A percentile compares a stretch with the other conserved stretches of the same genome.
Conservation (phyloP, 1,140 invertebrate genomes). For the Stegodyphus mimosarum region DNA sequence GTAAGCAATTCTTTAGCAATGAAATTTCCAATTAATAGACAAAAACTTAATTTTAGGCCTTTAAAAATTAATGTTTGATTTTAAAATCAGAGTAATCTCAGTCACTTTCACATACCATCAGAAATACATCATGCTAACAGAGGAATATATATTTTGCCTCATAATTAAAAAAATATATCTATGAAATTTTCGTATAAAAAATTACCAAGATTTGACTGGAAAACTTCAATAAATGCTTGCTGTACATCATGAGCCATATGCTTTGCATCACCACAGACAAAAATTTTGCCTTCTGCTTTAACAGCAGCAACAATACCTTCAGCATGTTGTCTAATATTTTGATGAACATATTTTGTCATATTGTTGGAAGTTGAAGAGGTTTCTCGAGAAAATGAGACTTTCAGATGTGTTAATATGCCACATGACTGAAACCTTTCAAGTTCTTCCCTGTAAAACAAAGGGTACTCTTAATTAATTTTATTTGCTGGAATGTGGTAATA, state of each 20-base stretch:
- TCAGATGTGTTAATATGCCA: conserved; percentile 72
- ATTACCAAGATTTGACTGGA: conserved; percentile 4
- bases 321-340: conserved; percentile 73
- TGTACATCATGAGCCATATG: conserved; percentile 79
- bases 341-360: conserved; percentile 69
- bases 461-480: not conserved
- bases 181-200: not conserved
- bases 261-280: conserved; percentile 82
- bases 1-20: not conserved
- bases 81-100: not conserved
- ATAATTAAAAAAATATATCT: not conserved
- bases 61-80: not conserved
- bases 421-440: conserved; percentile 71
- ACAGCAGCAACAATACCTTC: conserved; percentile 73
- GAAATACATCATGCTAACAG: not conserved
- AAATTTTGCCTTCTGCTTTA: conserved; percentile 74
- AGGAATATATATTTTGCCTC: not conserved
- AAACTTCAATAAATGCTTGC: conserved; percentile 72
- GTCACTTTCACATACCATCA: not conserved
- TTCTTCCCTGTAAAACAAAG: conserved; percentile 67
- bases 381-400: conserved; percentile 77
- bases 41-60: not conserved
- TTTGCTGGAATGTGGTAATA: not conserved
- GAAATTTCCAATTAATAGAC: not conserved
- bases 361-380: conserved; percentile 1